phyloP scores from a whole-genome alignment of 2,797 vertebrate species.

The Dryobates pubescens region DNA sequence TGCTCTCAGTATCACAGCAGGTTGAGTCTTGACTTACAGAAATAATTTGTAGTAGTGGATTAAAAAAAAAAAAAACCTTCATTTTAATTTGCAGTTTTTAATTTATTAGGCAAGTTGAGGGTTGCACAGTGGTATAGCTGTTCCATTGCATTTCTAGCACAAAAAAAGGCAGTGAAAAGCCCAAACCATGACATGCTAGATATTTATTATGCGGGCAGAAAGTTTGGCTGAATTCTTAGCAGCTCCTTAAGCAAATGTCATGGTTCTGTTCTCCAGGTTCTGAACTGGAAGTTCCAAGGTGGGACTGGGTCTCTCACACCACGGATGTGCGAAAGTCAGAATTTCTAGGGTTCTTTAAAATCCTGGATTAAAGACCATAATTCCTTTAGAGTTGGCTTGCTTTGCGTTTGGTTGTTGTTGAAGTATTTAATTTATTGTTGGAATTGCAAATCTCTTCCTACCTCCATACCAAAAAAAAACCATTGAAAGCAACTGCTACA shows the following conservation, averaged over 20 bases:
- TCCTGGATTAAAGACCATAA: not conserved
- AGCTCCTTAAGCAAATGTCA: not conserved
- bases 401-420: not conserved
- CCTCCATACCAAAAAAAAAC: not conserved
- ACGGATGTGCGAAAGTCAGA: not conserved
- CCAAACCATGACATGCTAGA: not conserved
- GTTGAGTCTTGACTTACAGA: not conserved
- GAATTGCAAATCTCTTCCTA: not conserved
- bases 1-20: not conserved
- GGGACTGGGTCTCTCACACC: not conserved
- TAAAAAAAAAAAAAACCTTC: slow-evolving; percentile 13
- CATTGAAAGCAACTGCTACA: not conserved
- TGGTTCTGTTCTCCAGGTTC: not conserved
- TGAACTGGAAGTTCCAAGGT: not conserved
- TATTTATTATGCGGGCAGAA: not conserved
- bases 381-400: not conserved
- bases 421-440: not conserved
- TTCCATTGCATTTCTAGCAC: not conserved
- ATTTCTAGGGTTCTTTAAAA: not conserved
- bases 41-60: not conserved
- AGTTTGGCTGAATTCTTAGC: not conserved
- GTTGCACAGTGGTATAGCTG: not conserved
- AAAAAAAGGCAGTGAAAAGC: not conserved
- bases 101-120: not conserved
- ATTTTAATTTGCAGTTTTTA: not conserved